Evolutionary conservation across 2,888 invertebrate species (phyloP).

Genomic region (Bombyx huttoni): DNA sequence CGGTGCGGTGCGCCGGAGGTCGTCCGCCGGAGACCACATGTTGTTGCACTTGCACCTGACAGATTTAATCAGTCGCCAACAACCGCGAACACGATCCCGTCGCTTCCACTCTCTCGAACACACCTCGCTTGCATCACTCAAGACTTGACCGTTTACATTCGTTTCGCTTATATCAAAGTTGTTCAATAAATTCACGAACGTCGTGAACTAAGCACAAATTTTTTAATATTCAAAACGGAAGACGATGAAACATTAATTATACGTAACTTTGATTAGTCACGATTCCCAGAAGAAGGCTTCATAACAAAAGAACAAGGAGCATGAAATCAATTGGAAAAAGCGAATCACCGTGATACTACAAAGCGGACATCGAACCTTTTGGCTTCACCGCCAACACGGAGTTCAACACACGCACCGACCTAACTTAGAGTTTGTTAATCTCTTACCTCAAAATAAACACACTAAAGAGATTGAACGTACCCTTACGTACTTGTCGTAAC

Average conservation of each 20-base stretch:
- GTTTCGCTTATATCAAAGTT: neutral
- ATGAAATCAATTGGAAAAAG: conserved; percentile 39
- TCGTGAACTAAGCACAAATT: neutral
- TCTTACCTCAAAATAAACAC: conserved; percentile 22
- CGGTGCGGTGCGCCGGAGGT: conserved; percentile 11
- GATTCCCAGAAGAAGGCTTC: conserved; percentile 31
- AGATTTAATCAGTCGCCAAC: conserved; percentile 43
- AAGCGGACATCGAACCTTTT: conserved; percentile 36
- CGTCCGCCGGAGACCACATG: conserved; percentile 24
- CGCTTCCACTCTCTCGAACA: conserved; percentile 28
- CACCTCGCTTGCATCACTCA: conserved; percentile 16
- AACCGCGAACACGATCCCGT: conserved; percentile 41
- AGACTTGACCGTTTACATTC: conserved; percentile 1
- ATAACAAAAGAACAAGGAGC: conserved; percentile 35
- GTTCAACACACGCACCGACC: neutral
- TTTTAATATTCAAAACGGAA: neutral
- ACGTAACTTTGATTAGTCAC: conserved; percentile 27
- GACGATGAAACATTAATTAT: neutral
- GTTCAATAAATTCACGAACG: neutral
- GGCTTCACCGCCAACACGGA: conserved; percentile 18
- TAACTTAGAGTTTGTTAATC: conserved; percentile 19
- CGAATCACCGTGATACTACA: conserved; percentile 44
- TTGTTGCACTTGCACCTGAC: conserved; percentile 34
- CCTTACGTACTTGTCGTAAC: conserved; percentile 5
- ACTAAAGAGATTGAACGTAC: conserved; percentile 17